Base-by-base conservation (phyloP, 2,888 invertebrate species). In the Stramonita haemastoma region DNA sequence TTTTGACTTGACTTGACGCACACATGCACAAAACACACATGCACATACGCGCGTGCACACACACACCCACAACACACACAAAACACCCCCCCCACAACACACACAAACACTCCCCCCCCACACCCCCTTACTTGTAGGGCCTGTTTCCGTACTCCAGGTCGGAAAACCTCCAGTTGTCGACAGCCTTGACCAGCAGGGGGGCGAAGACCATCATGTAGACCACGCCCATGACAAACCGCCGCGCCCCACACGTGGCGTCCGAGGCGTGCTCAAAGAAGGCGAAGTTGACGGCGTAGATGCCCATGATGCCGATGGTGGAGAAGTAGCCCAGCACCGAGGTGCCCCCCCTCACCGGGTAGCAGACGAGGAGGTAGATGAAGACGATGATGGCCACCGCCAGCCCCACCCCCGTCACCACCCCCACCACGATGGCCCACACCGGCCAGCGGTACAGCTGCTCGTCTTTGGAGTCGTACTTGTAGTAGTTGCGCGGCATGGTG, bases 181-280 rank as follows among this genome's bases (percentile, higher is more conserved):
- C 91, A 4, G 96, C 95, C 91, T 96, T 96, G 0, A 96, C 95
- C 79, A 96, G 93, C 92, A 96, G 94, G 26, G 96, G 95, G 13
- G 96, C 95, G 91, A 96, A 96, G 4, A 96, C 95, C 57, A 96
- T 94, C 66, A 96, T 94, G 92, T 96, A 96, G 8, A 96, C 95
- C 5, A 96, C 93, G 8, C 96, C 96, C 92, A 96, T 95, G 34
- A 95, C 93, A 91, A 96, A 96, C 60, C 96, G 91, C 29, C 96
- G 93, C 17, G 95, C 94, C 4, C 95, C 96, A 91, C 96, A 96
- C 0, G 95, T 95, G 8, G 93, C 94, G 29, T 94, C 94, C 0
- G 95, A 94, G 5, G 96, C 96, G n/a, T 94, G 95, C 32, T 96
- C 89, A 90, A 96, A 94, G 94, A 96, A 96, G 57, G 96, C 96